phyloP scores from a whole-genome alignment of 2,797 vertebrate species.

The Cottoperca gobio region DNA sequence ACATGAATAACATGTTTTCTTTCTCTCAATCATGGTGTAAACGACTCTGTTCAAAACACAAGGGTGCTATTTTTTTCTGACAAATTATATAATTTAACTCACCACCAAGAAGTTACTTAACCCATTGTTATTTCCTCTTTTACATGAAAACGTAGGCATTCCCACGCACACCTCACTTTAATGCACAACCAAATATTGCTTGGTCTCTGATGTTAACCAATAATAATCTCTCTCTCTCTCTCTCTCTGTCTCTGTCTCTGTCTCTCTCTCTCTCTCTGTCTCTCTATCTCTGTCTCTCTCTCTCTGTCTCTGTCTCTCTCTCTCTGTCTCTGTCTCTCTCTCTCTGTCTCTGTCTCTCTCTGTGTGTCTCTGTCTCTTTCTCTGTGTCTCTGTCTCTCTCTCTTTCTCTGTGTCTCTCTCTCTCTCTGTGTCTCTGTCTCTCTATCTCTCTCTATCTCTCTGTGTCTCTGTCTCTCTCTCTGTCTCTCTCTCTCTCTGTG shows the following conservation, averaged over 20 bases:
- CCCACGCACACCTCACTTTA: neutral
- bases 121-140: neutral
- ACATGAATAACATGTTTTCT: neutral
- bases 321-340: slow-evolving; percentile 11
- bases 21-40: neutral
- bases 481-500: no score
- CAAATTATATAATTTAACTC: neutral
- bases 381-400: no score
- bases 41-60: neutral
- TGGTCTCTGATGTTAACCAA: neutral
- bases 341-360: no score
- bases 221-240: neutral
- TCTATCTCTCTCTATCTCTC: no score
- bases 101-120: neutral
- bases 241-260: neutral
- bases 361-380: no score
- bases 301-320: neutral
- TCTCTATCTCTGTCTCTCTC: slow-evolving; percentile 12
- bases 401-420: no score
- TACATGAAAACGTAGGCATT: no score
- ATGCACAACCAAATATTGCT: neutral
- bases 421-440: no score
- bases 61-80: neutral
- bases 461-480: no score
- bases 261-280: neutral